Base-by-base conservation (phyloP, 1,140 invertebrate species). In the Bombus polaris region DNA sequence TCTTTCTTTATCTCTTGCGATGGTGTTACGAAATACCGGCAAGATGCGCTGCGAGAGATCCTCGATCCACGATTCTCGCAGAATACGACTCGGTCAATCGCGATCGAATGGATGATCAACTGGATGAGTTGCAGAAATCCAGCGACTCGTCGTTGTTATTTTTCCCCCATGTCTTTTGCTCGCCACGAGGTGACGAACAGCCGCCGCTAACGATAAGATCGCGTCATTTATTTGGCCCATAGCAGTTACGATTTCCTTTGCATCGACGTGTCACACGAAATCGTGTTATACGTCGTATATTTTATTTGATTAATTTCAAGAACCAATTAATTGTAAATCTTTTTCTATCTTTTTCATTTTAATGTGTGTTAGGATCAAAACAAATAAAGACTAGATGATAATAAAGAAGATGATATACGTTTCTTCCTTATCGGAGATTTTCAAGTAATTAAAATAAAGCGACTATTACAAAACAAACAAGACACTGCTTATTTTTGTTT, bases 101-200 rank as follows among this genome's bases (percentile, higher is more conserved):
- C 71, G 35, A 44, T 85, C 57, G 65, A 75, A 83, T 53, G 72
- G 53, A 18, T 39, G 44, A 35, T n/a, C 32, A 35, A 25, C 39
- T 32, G 66, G 37, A 71, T 79, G 76, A 80, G 53, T 80, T 62
- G 76, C 76, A 85, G 35, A 39, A 84, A 79, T 37, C 53, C n/a
- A 22, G 28, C 37, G 22, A 47, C 37, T 75, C 28, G 71, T 47
- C 39, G 8, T 68, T 70, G 28, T 72, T 84, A 28, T 83, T 53
- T 42, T 44, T 66, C 10, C 18, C n/a, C n/a, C 35, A 22, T 47
- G 44, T 37, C n/a, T 47, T 59, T n/a, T 47, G 42, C 22, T 35
- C 32, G 35, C 3, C 25, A 57, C 37, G 47, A 83, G 66, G 59
- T 57, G 75, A 57, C 35, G 25, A 83, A 70, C 22, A 59, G 22